Evolutionary conservation across 1,140 invertebrate species (phyloP), one percentile per base, ranked within the genome.

Genomic region (Drosophila lini): DNA sequence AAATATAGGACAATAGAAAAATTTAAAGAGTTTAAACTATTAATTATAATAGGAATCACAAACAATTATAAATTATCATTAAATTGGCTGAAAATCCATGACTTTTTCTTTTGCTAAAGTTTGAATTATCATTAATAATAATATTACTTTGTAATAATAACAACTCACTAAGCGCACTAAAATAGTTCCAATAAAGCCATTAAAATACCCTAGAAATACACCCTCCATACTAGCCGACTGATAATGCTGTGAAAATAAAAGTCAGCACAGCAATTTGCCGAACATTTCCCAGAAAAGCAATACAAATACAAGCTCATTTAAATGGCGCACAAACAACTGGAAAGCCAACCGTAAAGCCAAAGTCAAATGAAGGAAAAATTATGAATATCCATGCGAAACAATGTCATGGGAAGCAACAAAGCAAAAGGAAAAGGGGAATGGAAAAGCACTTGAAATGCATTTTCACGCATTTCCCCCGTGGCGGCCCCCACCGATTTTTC

Each of bases 361-460:
- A 82, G 64, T 81, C 81, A 84, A 84, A 59, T 80, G 59, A 77
- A 85, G 78, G 65, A 75, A 82, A 82, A 61, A 63, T 55, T 42
- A 42, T 55, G 57, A 58, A 48, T 68, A 45, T 68, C 63, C 62
- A 68, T 38, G 68, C 68, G 42, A 70, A 58, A 34, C 34, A 48
- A 38, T 47, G 68, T 69, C 41, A 38, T 38, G 40, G 60, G 19
- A 65, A 55, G 53, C 6, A 32, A 32, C 22, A 34, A 45, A 22
- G 52, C n/a, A 40, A 42, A 22, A 44, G 44, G 38, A 44, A 50
- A 67, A 5, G 3, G 44, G 38, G 31, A 41, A 61, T 61, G 67
- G 56, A 62, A 74, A 70, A 56, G 50, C 70, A 56, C 70, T 64
- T 74, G 41, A 74, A 64, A 53, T 74, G 70, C 70, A 73, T 74